Evolutionary conservation across 2,113 vertebrate species (phyloP).

Genomic region (Orycteropus afer): DNA sequence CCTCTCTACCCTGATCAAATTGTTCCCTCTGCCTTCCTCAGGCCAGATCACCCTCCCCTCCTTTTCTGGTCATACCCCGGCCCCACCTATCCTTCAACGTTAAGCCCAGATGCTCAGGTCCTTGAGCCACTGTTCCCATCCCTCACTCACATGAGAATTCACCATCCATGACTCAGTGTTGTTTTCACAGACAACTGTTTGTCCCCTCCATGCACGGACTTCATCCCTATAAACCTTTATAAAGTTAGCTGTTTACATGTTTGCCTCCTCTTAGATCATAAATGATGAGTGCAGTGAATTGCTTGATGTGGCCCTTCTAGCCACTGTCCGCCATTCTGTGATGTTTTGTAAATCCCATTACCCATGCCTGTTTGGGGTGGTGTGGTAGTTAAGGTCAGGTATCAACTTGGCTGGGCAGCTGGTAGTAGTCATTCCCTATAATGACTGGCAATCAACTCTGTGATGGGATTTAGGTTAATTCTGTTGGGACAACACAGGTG

Average conservation of each 20-base stretch:
- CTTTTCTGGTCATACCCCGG: not conserved
- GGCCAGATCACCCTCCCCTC: not conserved
- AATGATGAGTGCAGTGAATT: too few relatives aligned
- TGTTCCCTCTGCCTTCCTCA: too few relatives aligned
- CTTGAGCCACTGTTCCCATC: not conserved
- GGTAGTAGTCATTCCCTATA: too few relatives aligned
- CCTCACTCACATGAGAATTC: not conserved
- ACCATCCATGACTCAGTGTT: not conserved
- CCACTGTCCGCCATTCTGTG: too few relatives aligned
- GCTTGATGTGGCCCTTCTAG: too few relatives aligned
- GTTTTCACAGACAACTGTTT: not conserved
- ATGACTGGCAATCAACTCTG: too few relatives aligned
- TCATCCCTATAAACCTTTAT: not conserved
- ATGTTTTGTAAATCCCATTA: too few relatives aligned
- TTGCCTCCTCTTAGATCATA: not conserved
- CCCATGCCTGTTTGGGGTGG: too few relatives aligned
- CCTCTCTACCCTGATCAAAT: not conserved
- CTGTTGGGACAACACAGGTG: too few relatives aligned
- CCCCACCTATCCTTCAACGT: not conserved
- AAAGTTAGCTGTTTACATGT: not conserved
- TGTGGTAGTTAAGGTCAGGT: too few relatives aligned
- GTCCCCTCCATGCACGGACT: not conserved
- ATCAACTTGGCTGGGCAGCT: too few relatives aligned
- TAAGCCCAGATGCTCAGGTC: not conserved
- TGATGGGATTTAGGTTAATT: too few relatives aligned